Conservation (phyloP, 2,113 vertebrate species). For the Nannospalax galili region DNA sequence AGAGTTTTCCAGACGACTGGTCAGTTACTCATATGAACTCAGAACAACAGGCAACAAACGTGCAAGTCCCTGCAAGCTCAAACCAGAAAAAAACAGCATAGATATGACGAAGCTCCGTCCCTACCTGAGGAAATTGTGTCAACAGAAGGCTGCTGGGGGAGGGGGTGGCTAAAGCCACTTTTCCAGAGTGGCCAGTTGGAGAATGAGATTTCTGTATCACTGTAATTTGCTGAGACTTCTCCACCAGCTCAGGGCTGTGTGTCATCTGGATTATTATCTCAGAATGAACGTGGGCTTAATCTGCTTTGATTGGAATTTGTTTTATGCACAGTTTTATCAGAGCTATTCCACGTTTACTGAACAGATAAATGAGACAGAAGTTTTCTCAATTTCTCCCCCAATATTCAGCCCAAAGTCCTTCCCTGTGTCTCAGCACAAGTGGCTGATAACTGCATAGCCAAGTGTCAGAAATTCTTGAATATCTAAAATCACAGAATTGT, state of each 20-base stretch:
- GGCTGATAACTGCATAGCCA: slow-evolving; percentile 1
- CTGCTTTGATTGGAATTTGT: neutral
- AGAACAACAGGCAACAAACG: too few relatives aligned
- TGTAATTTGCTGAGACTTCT: neutral
- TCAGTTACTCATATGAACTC: too few relatives aligned
- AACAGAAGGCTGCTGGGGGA: too few relatives aligned
- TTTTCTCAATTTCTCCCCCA: neutral
- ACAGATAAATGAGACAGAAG: neutral
- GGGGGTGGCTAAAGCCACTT: too few relatives aligned
- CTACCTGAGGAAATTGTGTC: too few relatives aligned
- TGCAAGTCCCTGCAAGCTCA: too few relatives aligned
- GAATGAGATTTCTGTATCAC: neutral
- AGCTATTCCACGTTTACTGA: neutral
- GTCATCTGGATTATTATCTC: neutral
- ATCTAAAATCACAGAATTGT: neutral
- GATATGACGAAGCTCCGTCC: too few relatives aligned
- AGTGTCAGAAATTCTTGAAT: neutral
- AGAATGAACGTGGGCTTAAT: neutral
- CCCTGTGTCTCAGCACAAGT: neutral
- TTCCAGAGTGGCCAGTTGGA: too few relatives aligned
- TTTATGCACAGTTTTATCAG: neutral
- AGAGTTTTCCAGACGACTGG: too few relatives aligned
- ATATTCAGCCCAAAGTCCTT: neutral
- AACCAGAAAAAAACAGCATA: too few relatives aligned
- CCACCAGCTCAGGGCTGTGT: neutral